Evolutionary conservation across 1,140 invertebrate genomes (phyloP), one percentile per base, ranked within the genome.

Genomic region (Habropoda laboriosa): DNA sequence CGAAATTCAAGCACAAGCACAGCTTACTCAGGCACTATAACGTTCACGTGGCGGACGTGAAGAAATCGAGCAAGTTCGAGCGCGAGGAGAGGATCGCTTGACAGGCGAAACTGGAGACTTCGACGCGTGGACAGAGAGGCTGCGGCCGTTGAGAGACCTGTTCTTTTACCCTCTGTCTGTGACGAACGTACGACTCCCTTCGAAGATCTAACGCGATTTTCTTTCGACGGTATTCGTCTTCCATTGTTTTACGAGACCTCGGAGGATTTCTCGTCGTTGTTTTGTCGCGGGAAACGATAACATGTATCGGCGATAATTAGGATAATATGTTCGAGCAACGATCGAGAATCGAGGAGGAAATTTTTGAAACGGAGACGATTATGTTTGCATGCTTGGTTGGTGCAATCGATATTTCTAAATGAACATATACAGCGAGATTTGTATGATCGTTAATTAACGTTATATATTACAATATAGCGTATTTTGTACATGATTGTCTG

Each of bases 1-100:
- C 88, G 13, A 88, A 87, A 64, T 92, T 93, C 83, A 92, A 92
- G 63, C 91, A 93, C 86, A 92, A 91, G 35, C 92, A 92, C 81
- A 91, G 90, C 45, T 81, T 92, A 16, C 79, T 89, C 5, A 90
- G 91, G 16, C 91, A 92, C 67, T 90, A 90, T 79, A 91, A 92
- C 61, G 51, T 85, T 16, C 83, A 85, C 63, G 18, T 35, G 58
- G 45, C 47, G 27, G 51, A 75, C 45, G 51, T 47, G n/a, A 80
- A 80, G 45, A 74, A 49, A 40, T 13, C 64, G 32, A 16, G 5
- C 7, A 66, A 49, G 32, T 38, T 55, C 7, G 30, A 38, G 13
- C 21, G 13, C 3, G 27, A 73, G 18, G n/a, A 77, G n/a, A 77
- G 40, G 12, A 35, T 24, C 8, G 68, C 40, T 55, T 85, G 82